Percentiles rank a stretch among this genome's conserved stretches.
These are phyloP conservation scores for Psettodes erumei DNA, from an alignment of 2,113 vertebrate species.

Conservation along the genomic window DNA sequence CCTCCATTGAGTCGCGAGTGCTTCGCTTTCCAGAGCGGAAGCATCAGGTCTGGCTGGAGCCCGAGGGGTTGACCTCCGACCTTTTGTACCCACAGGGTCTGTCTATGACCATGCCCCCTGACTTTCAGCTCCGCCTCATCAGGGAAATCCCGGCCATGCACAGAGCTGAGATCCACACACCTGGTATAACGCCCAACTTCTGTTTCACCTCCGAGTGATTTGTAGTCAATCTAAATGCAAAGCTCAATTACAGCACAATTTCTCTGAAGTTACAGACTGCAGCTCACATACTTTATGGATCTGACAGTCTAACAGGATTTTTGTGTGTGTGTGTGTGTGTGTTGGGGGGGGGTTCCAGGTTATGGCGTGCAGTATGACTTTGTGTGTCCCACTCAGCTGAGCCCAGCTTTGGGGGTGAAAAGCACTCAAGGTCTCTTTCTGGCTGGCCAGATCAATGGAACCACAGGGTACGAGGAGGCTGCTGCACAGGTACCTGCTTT, in stretches of 20 bases:
- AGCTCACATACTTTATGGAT: not conserved
- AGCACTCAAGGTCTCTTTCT: constrained; percentile 92
- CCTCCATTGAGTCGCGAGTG: constrained; percentile 94
- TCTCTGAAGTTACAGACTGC: too few species aligned
- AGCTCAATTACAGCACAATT: too few species aligned
- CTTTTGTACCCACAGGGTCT: constrained; percentile 94
- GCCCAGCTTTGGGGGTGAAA: constrained; percentile 87
- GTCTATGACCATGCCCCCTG: constrained; percentile 91
- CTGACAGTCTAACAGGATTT: not conserved
- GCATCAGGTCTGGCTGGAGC: constrained; percentile 97
- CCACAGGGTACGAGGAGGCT: constrained; percentile 97
- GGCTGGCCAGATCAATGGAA: constrained; percentile 97
- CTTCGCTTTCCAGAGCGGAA: constrained; percentile 91
- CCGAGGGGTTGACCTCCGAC: constrained; percentile 91
- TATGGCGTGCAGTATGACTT: constrained; percentile 98
- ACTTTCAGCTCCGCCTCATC: constrained; percentile 91
- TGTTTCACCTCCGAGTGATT: not conserved
- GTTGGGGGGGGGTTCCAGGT: constrained; percentile 77
- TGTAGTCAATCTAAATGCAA: not conserved
- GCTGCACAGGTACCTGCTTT: constrained; percentile 88
- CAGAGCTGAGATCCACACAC: constrained; percentile 86
- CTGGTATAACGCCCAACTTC: constrained; percentile 80
- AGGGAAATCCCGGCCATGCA: constrained; percentile 87
- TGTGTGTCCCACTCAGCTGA: constrained; percentile 93
- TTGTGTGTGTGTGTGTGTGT: not conserved